Conservation (phyloP, 2,113 vertebrate species). For the Dicaeum eximium region DNA sequence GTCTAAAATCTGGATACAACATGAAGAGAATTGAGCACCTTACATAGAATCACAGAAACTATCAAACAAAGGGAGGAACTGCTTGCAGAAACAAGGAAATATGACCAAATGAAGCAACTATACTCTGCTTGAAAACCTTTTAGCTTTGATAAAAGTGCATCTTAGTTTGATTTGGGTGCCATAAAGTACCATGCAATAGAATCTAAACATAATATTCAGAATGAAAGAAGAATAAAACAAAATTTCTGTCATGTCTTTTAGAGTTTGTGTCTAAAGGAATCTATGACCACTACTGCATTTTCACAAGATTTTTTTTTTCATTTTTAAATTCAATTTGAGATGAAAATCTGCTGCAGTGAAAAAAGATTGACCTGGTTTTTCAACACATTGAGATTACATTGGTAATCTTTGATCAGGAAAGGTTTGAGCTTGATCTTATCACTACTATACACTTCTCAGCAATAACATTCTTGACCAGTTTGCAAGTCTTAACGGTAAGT, state of each 20-base stretch:
- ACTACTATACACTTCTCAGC: not conserved
- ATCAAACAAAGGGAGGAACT: not conserved
- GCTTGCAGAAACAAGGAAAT: not conserved
- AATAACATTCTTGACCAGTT: not conserved
- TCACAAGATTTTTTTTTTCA: not conserved
- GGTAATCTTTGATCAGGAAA: not conserved
- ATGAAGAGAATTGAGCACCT: not conserved
- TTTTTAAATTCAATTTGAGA: not conserved
- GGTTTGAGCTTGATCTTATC: not conserved
- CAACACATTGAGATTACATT: too few relatives aligned
- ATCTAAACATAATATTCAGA: not conserved
- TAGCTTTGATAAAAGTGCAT: not conserved
- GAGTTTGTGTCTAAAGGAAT: not conserved
- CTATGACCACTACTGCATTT: not conserved
- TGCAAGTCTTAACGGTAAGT: not conserved
- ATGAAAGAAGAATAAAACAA: not conserved
- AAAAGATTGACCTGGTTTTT: not conserved
- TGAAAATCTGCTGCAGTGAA: not conserved
- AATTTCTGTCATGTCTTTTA: rapidly evolving
- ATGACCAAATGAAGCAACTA: not conserved
- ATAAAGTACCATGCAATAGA: not conserved
- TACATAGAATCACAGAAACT: not conserved
- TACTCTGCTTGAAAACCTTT: not conserved
- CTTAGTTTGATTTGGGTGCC: not conserved
- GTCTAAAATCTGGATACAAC: not conserved